Base-by-base conservation (phyloP, 2,888 invertebrate species). In the Limnephilus rhombicus region DNA sequence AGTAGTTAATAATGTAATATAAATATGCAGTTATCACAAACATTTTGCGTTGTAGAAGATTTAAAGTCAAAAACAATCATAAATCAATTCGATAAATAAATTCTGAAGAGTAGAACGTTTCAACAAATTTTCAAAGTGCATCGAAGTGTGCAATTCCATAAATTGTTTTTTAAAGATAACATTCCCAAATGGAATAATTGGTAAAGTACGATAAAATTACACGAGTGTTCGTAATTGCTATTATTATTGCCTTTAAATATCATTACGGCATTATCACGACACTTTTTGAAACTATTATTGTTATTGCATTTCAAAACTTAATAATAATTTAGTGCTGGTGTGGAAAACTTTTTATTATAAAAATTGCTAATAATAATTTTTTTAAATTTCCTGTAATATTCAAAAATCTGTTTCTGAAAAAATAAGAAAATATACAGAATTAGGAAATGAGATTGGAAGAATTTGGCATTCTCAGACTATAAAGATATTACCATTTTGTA, bases 161-260 rank as follows among this genome's bases (percentile, higher is more conserved):
- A 18, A 83, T 83, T 11, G 31, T 34, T 83, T 83, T 83, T 83
- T 24, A 83, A 83, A 83, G 83, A 83, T 83, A 83, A 83, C 18
- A 83, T 83, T 83, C 37, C 37, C 83, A 83, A 83, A 37, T 41
- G 41, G 31, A 83, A 83, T 83, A 34, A 83, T 83, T 83, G 83
- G 83, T 41, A 37, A 37, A 83, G 37, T 83, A 5, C 18, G 41
- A 68, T 68, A 24, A 24, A 68, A 68, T 68, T 68, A 68, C 68
- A 68, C 68, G 68, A 68, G 68, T 68, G 24, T 68, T 68, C 7
- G 68, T 68, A 68, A n/a, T 68, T 68, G n/a, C 24, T 24, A n/a
- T 68, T 68, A 68, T 68, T n/a, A 68, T 68, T 68, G 68, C 68
- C 68, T 68, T 68, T 24, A 9, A 68, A 68, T 68, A 68, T n/a